phyloP scores from a whole-genome alignment of 1,140 invertebrate genomes.

The Drosophila serrata region DNA sequence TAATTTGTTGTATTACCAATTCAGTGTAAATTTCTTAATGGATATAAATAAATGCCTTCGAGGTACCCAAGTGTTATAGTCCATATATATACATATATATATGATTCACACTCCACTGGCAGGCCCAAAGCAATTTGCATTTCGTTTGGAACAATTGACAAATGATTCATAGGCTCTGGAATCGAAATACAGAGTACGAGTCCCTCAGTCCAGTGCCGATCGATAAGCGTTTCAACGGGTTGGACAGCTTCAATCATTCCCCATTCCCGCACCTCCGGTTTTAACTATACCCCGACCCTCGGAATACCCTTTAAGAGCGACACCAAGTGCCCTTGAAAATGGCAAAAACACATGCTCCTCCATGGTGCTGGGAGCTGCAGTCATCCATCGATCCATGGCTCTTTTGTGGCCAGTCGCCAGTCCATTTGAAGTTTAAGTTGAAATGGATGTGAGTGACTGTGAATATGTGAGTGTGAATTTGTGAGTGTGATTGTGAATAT shows the following conservation, averaged over 20 bases:
- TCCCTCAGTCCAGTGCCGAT: background rate
- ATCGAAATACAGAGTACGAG: slow-evolving; percentile 6
- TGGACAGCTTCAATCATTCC: slow-evolving; percentile 38
- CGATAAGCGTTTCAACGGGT: slow-evolving; percentile 65
- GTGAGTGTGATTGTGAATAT: background rate
- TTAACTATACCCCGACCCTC: background rate
- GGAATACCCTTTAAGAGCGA: slow-evolving; percentile 9
- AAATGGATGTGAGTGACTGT: slow-evolving; percentile 7
- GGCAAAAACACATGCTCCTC: slow-evolving; percentile 74
- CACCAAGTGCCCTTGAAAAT: slow-evolving; percentile 72
- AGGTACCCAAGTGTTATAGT: background rate
- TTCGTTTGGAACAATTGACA: slow-evolving; percentile 55
- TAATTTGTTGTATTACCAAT: slow-evolving; percentile 11
- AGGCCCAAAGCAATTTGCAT: slow-evolving; percentile 45
- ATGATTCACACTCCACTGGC: slow-evolving; percentile 24
- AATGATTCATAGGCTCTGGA: slow-evolving; percentile 62
- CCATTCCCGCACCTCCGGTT: background rate
- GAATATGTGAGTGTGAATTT: slow-evolving; percentile 6
- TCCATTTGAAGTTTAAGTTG: slow-evolving; percentile 35
- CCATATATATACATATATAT: background rate
- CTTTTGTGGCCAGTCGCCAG: slow-evolving; percentile 49
- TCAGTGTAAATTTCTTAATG: slow-evolving; percentile 5
- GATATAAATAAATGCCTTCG: slow-evolving; percentile 2
- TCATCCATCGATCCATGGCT: slow-evolving; percentile 40
- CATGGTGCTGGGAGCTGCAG: slow-evolving; percentile 34